A percentile compares a stretch with the other conserved stretches of the same genome.
phyloP scores from a whole-genome alignment of 2,113 vertebrate species.

The Eidolon helvum region DNA sequence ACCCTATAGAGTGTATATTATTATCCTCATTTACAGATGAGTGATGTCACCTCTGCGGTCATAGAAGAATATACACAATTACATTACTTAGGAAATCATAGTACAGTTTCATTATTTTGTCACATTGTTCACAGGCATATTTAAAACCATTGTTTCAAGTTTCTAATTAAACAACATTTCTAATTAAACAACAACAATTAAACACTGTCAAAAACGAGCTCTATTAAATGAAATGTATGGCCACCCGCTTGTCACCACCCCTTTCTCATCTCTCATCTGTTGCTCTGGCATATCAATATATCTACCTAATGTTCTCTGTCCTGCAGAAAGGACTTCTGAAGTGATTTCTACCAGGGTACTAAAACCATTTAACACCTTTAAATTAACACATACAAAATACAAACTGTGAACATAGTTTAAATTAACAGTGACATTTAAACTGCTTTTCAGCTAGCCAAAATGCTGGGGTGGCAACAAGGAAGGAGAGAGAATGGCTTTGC shows the following conservation, averaged over 20 bases:
- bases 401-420: slow-evolving; percentile 61
- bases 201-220: neutral
- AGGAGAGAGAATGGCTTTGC: neutral
- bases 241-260: neutral
- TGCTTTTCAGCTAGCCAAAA: slow-evolving; percentile 1
- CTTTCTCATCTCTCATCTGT: neutral
- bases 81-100: neutral
- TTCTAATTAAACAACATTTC: neutral
- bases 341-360: neutral
- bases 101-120: neutral
- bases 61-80: slow-evolving; percentile 11
- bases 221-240: neutral
- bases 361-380: slow-evolving; percentile 49
- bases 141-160: slow-evolving; percentile 37
- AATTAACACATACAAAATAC: slow-evolving; percentile 46
- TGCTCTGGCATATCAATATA: neutral
- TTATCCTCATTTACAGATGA: slow-evolving; percentile 12
- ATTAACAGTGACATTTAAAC: slow-evolving; percentile 33
- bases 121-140: neutral
- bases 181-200: neutral
- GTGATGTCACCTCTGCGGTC: neutral
- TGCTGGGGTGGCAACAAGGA: neutral
- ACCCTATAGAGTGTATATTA: neutral
- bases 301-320: neutral
- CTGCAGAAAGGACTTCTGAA: neutral